These are phyloP conservation scores for Sebastiscus albofasciatus DNA, from an alignment of 2,797 vertebrate genomes.

Conservation along the genomic window DNA sequence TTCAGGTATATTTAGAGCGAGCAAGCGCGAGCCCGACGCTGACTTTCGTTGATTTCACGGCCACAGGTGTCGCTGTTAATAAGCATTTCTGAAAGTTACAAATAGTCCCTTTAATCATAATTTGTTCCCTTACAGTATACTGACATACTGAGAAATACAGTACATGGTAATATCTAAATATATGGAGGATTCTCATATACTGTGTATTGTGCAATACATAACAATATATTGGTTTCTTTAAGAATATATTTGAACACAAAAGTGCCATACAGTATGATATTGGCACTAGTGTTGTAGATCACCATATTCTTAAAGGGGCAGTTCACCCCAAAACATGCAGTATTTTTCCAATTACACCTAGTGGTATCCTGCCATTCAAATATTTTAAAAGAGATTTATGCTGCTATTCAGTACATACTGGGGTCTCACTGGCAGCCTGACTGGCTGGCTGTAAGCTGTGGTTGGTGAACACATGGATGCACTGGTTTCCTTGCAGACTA, in stretches of 20 bases:
- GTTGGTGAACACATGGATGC: conserved; percentile 12
- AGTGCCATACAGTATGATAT: not conserved
- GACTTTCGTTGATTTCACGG: no score
- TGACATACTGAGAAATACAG: not conserved
- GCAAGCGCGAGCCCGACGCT: no score
- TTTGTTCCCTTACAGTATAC: not conserved
- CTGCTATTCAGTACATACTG: not conserved
- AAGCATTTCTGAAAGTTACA: no score
- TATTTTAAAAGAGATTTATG: not conserved
- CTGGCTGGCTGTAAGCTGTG: conserved; percentile 17
- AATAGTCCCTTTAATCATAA: not conserved
- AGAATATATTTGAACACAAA: not conserved
- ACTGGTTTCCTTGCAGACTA: not conserved
- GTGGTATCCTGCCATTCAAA: not conserved
- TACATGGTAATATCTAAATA: not conserved
- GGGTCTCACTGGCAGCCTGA: not conserved
- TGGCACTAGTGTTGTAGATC: not conserved
- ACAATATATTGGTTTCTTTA: not conserved
- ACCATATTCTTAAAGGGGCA: not conserved
- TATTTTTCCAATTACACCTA: not conserved
- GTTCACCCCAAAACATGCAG: not conserved
- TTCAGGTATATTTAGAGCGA: no score
- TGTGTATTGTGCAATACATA: not conserved
- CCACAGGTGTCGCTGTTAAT: no score
- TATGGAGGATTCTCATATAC: not conserved